These are phyloP conservation scores for Tachycineta bicolor DNA, from an alignment of 2,113 vertebrate genomes.

Conservation along the genomic window DNA sequence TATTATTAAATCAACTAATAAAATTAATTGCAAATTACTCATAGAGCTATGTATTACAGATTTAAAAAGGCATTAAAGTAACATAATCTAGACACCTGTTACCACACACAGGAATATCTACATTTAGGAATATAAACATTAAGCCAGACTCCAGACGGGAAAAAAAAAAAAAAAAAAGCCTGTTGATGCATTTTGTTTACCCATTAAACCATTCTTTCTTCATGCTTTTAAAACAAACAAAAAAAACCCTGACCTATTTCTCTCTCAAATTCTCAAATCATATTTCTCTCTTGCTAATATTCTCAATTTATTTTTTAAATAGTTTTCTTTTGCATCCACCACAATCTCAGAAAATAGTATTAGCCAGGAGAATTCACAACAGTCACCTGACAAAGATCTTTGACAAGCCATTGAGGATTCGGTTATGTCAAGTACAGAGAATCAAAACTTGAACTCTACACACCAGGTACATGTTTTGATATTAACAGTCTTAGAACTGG, in stretches of 20 bases:
- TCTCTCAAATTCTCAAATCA: neutral
- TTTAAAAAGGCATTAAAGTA: neutral
- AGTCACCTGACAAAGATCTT: neutral
- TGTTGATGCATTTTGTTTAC: neutral
- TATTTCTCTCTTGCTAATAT: neutral
- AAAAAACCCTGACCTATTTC: rapidly evolving
- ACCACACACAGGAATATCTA: neutral
- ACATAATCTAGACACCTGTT: neutral
- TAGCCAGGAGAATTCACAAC: neutral
- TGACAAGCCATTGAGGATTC: neutral
- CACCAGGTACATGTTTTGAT: neutral
- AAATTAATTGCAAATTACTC: neutral
- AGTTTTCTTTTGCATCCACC: neutral
- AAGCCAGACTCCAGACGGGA: neutral
- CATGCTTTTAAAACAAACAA: neutral
- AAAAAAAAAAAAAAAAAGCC: neutral
- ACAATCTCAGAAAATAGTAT: neutral
- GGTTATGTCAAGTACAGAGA: neutral
- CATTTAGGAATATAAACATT: neutral
- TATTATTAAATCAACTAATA: neutral
- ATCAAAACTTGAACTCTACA: neutral
- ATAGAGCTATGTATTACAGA: neutral
- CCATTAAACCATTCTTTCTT: neutral
- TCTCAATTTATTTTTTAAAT: neutral
- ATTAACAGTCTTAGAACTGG: neutral